Evolutionary conservation across 2,113 vertebrate species (phyloP).

Genomic region (Salvelinus namaycush): DNA sequence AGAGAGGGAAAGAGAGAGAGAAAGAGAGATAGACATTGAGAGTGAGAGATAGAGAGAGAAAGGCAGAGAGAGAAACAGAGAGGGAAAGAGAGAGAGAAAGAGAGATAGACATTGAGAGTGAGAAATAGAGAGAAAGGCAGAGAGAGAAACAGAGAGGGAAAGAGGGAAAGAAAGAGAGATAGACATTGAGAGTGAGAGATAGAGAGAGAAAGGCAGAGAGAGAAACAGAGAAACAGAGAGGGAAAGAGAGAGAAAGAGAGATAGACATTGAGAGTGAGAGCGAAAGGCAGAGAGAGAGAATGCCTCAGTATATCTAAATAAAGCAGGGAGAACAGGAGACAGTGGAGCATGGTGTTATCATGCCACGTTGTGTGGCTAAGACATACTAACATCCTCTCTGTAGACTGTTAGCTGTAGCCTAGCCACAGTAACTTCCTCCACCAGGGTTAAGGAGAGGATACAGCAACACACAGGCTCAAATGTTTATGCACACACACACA

Average conservation of each 20-base stretch:
- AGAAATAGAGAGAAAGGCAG: background rate
- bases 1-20: too few species aligned
- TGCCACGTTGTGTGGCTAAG: background rate
- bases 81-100: too few species aligned
- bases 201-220: too few species aligned
- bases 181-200: too few species aligned
- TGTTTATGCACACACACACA: too few species aligned
- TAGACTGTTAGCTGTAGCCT: slow-evolving; percentile 23
- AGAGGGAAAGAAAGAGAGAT: too few species aligned
- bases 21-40: background rate
- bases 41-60: background rate
- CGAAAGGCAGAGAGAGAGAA: slow-evolving; percentile 20
- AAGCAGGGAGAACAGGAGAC: slow-evolving; percentile 50
- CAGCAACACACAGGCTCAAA: too few species aligned
- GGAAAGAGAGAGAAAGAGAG: too few species aligned
- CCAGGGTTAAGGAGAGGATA: background rate
- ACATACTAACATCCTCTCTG: background rate
- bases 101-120: background rate
- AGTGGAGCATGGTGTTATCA: slow-evolving; percentile 23
- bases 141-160: too few species aligned
- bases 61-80: too few species aligned
- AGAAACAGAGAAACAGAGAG: too few species aligned
- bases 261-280: slow-evolving; percentile 13
- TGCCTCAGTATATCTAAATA: slow-evolving; percentile 62
- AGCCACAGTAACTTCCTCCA: slow-evolving; percentile 13